Evolutionary conservation across 1,140 invertebrate species (phyloP).

Genomic region (Drosophila equinoxialis): DNA sequence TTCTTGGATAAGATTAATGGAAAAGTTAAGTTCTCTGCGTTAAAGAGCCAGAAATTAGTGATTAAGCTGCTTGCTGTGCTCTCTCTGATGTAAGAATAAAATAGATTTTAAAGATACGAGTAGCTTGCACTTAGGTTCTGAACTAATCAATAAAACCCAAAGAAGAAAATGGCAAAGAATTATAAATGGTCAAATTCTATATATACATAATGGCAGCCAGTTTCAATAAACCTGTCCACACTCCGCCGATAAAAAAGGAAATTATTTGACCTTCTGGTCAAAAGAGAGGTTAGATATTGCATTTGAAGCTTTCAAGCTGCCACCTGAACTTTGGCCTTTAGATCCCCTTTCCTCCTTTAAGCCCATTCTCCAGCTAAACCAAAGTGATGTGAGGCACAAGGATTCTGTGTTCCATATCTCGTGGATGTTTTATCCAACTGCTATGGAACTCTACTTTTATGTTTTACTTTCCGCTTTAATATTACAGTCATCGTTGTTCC

Average conservation of each 20-base stretch:
- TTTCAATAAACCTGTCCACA: conserved; percentile 7
- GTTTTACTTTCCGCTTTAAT: conserved; percentile 17
- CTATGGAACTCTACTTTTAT: conserved; percentile 50
- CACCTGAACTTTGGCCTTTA: conserved; percentile 48
- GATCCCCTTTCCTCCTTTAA: background rate
- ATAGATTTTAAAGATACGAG: no score
- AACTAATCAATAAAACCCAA: background rate
- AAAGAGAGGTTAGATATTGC: background rate
- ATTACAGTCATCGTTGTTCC: conserved; percentile 29
- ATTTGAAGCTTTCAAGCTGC: conserved; percentile 5
- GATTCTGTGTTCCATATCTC: conserved; percentile 16
- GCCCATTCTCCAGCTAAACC: no score
- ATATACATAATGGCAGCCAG: background rate
- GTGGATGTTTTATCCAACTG: conserved; percentile 10
- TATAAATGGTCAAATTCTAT: background rate
- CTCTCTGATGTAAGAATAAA: no score
- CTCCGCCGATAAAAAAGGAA: background rate
- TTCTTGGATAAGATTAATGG: no score
- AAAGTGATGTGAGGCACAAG: background rate
- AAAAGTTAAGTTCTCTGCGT: no score
- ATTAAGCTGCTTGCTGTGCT: no score
- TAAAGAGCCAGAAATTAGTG: no score
- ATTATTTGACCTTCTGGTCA: conserved; percentile 8
- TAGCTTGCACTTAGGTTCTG: background rate
- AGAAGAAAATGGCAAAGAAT: background rate